A percentile compares a stretch with the other conserved stretches of the same genome.
Conservation (phyloP, 2,113 vertebrate genomes). For the Zingel zingel region DNA sequence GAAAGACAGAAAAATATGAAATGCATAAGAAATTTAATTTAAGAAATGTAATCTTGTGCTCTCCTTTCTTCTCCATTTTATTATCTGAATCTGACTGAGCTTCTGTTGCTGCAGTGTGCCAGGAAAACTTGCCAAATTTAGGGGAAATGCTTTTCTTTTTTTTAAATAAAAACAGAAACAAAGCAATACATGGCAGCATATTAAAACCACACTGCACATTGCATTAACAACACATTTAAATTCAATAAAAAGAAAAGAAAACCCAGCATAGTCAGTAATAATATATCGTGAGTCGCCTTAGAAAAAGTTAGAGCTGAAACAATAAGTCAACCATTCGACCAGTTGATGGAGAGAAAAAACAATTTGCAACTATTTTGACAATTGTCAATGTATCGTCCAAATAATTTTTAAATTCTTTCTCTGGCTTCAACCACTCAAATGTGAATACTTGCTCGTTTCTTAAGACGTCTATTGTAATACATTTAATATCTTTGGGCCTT, state of each 20-base stretch:
- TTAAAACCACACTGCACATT: background rate
- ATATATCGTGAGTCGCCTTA: background rate
- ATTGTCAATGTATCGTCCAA: background rate
- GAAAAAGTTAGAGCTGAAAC: background rate
- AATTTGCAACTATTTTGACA: background rate
- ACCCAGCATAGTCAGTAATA: background rate
- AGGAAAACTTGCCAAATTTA: background rate
- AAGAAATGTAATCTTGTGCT: background rate
- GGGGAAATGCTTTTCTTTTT: background rate
- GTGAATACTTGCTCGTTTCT: background rate
- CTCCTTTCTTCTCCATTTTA: background rate
- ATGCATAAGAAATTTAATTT: conserved; percentile 6
- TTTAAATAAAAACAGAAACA: background rate
- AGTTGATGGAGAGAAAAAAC: background rate
- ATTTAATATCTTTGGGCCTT: background rate
- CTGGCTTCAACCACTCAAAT: background rate
- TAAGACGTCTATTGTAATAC: background rate
- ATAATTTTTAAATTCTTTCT: background rate
- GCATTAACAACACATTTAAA: background rate
- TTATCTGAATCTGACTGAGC: background rate
- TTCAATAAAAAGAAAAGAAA: too few species aligned
- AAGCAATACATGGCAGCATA: background rate
- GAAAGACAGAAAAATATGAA: background rate
- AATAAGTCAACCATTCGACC: background rate
- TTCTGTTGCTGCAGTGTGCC: conserved; percentile 5